Percentiles rank a stretch among this genome's conserved stretches.
These are phyloP conservation scores for Aphrophora alni DNA, from an alignment of 2,888 invertebrate genomes.

Conservation along the genomic window DNA sequence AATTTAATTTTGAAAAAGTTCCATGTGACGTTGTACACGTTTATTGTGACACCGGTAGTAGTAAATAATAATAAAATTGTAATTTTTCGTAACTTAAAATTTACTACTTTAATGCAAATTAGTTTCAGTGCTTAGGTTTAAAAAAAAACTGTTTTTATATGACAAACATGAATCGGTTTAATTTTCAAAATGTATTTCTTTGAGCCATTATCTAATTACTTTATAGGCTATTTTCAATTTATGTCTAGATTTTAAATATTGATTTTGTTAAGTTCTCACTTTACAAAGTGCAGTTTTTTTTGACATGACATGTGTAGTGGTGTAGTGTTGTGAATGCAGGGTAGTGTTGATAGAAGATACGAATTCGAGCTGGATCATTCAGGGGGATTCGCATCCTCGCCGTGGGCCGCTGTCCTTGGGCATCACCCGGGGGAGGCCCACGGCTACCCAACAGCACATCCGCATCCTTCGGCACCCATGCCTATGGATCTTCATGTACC, in stretches of 20 bases:
- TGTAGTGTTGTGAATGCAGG: constrained; percentile 53
- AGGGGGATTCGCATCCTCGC: constrained; percentile 65
- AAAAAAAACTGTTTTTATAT: neutral
- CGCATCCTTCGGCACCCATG: constrained; percentile 62
- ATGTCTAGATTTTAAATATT: neutral
- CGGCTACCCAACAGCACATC: constrained; percentile 60
- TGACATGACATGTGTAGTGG: constrained; percentile 18
- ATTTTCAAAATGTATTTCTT: neutral
- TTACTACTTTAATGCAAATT: neutral
- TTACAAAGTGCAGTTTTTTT: neutral
- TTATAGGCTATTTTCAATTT: neutral
- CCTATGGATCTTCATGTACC: constrained; percentile 94
- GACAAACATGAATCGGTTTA: neutral
- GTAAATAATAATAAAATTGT: neutral
- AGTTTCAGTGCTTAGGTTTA: neutral
- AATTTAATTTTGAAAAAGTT: neutral
- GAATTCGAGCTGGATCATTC: constrained; percentile 74
- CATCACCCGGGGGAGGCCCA: constrained; percentile 58
- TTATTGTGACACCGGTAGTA: neutral
- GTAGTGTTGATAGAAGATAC: constrained; percentile 53
- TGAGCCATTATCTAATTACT: neutral
- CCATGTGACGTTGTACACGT: too few species aligned
- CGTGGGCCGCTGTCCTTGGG: constrained; percentile 72
- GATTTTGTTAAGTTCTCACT: neutral
- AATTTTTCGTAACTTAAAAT: too few species aligned